Conservation (phyloP, 2,113 vertebrate genomes). For the Verasper variegatus region DNA sequence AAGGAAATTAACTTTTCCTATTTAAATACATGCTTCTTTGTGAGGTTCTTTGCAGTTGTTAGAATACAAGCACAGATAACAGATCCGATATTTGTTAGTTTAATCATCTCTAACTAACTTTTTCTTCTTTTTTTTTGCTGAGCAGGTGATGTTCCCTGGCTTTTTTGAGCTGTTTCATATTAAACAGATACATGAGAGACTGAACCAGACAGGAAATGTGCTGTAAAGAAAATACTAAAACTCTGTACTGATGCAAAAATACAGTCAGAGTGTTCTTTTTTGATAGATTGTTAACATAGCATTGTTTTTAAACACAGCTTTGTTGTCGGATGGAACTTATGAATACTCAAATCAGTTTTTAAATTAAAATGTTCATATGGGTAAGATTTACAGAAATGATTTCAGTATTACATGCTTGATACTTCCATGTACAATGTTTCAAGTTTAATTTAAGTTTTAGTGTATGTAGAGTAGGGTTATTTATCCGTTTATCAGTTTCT, state of each 20-base stretch:
- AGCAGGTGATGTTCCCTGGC: background rate
- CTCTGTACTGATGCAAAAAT: background rate
- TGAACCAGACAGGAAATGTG: background rate
- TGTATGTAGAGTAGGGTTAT: too few relatives aligned
- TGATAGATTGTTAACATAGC: background rate
- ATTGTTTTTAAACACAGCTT: background rate
- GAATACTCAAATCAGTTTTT: too few relatives aligned
- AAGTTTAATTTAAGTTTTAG: too few relatives aligned
- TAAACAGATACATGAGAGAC: background rate
- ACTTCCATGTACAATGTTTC: too few relatives aligned
- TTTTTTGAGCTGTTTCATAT: background rate
- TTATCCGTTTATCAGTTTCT: too few relatives aligned
- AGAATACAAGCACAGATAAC: background rate
- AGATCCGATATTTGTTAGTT: background rate
- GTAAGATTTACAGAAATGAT: background rate
- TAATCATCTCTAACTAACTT: background rate
- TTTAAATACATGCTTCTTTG: background rate
- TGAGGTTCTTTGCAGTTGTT: background rate
- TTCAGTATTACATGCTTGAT: background rate
- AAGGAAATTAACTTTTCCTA: background rate
- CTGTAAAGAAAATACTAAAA: background rate
- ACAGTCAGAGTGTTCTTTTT: background rate
- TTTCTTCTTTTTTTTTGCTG: background rate
- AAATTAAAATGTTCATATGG: too few relatives aligned
- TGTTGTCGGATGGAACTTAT: background rate